phyloP scores from a whole-genome alignment of 92 coral and sea anemone genomes.

The Heliopora coerulea region DNA sequence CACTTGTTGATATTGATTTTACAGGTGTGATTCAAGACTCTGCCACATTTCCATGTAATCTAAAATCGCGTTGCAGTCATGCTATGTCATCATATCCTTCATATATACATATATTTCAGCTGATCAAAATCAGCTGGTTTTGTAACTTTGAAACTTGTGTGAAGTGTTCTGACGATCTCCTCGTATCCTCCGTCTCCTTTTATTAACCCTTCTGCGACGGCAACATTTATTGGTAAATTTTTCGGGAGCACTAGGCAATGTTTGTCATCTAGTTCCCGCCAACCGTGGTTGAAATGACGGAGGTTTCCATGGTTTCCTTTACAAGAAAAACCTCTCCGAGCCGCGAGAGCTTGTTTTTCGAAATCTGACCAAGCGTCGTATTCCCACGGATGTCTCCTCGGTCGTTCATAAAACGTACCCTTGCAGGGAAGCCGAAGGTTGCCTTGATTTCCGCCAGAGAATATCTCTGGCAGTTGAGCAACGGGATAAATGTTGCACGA shows the following conservation, averaged over 20 bases:
- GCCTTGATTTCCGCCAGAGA: not conserved
- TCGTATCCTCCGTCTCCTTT: not conserved
- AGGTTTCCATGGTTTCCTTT: not conserved
- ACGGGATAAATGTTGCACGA: not conserved
- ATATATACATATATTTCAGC: no score
- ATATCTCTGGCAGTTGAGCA: conserved; percentile 1
- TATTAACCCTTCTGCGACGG: not conserved
- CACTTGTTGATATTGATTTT: no score
- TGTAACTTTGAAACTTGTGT: not conserved
- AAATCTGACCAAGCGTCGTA: not conserved
- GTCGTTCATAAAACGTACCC: conserved; percentile 3
- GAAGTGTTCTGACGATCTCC: not conserved
- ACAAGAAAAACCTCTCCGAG: not conserved
- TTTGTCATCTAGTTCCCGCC: not conserved
- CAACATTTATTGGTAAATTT: not conserved
- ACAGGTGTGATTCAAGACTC: no score
- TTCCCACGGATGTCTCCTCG: not conserved
- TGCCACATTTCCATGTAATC: no score
- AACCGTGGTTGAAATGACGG: not conserved
- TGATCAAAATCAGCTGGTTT: not conserved
- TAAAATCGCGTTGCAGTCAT: no score
- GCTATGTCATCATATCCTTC: no score
- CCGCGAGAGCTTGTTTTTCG: not conserved
- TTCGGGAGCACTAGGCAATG: conserved; percentile 3
- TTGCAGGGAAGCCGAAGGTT: conserved; percentile 2